These are phyloP conservation scores for Muscicapa adusta DNA, from an alignment of 2,113 vertebrate genomes.

Conservation along the genomic window DNA sequence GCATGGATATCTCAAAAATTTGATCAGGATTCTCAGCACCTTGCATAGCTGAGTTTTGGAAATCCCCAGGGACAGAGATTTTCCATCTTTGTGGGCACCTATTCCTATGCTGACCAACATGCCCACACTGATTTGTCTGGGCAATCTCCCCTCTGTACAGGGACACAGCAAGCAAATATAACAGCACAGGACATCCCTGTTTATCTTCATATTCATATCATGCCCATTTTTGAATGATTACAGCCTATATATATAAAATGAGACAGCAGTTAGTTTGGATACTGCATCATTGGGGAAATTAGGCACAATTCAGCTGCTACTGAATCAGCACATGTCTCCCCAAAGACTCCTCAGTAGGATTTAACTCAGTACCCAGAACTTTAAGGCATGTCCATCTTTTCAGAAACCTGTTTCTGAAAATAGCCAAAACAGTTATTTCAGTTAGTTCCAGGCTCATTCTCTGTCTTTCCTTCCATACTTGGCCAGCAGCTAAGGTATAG, in stretches of 20 bases:
- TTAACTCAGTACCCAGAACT: not conserved
- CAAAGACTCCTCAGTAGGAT: not conserved
- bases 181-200: not conserved
- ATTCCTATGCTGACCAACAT: not conserved
- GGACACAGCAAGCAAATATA: not conserved
- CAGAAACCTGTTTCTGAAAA: not conserved
- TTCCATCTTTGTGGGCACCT: not conserved
- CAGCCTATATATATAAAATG: not conserved
- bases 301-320: not conserved
- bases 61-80: not conserved
- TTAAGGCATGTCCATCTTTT: not conserved
- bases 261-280: not conserved
- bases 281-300: not conserved
- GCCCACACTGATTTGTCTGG: not conserved
- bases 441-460: not conserved
- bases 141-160: not conserved
- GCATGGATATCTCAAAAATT: not conserved
- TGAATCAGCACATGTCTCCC: not conserved
- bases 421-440: not conserved
- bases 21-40: not conserved
- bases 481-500: not conserved
- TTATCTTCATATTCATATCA: not conserved
- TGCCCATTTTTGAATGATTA: not conserved
- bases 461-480: not conserved
- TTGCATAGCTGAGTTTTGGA: not conserved